phyloP scores from a whole-genome alignment of 2,113 vertebrate genomes.

The Brachirus orientalis region DNA sequence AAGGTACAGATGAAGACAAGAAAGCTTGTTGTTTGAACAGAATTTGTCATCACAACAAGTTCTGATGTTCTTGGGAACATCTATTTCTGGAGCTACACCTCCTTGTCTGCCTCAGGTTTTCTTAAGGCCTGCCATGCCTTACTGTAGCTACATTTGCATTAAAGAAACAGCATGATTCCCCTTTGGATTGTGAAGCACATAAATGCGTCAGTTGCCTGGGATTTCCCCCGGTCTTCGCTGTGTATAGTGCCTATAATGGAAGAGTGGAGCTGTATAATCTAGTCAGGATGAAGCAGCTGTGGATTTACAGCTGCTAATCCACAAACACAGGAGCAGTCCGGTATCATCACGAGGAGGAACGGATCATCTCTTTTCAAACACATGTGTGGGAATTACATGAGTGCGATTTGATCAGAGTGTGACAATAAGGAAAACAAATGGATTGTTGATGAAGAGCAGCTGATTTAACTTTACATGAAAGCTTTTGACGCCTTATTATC shows the following conservation, averaged over 20 bases:
- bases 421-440: not conserved
- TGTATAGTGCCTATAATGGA: conserved; percentile 6
- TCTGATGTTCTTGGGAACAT: conserved; percentile 10
- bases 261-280: conserved; percentile 46
- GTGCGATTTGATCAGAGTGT: not conserved
- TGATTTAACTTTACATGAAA: not conserved
- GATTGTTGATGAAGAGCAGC: not conserved
- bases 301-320: conserved; percentile 66
- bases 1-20: conserved; percentile 3
- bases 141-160: conserved; percentile 30
- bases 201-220: conserved; percentile 7
- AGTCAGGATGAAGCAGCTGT: conserved; percentile 32
- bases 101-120: conserved; percentile 7
- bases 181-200: conserved; percentile 2
- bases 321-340: conserved; percentile 33
- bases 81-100: conserved; percentile 19
- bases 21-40: not conserved
- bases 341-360: conserved; percentile 40
- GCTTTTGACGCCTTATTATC: no score
- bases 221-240: conserved; percentile 6
- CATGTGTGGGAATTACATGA: conserved; percentile 11
- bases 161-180: not conserved
- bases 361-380: not conserved
- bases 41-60: conserved; percentile 12
- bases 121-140: conserved; percentile 19